Percentiles rank a stretch among this genome's conserved stretches.
phyloP scores from a whole-genome alignment of 2,888 invertebrate genomes.

The Xylota sylvarum region DNA sequence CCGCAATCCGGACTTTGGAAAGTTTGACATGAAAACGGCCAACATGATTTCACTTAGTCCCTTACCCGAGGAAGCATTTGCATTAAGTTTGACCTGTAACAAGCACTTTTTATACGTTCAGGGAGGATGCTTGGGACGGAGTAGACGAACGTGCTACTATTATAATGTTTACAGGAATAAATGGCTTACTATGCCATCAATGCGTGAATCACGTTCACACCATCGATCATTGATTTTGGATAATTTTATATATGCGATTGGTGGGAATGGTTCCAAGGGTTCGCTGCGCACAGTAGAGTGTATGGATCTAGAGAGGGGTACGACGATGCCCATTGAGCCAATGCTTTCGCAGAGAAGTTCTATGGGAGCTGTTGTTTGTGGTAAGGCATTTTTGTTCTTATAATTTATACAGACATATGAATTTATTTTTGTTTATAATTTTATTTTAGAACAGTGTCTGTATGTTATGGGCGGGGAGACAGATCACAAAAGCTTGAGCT shows the following conservation, averaged over 20 bases:
- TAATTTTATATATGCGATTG: conserved; percentile 79
- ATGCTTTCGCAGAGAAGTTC: conserved; percentile 80
- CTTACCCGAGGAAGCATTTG: conserved; percentile 79
- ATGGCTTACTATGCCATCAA: conserved; percentile 78
- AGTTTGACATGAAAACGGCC: conserved; percentile 78
- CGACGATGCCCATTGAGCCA: conserved; percentile 78
- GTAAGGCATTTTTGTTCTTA: conserved; percentile 51
- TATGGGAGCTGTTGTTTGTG: conserved; percentile 80
- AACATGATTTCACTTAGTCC: conserved; percentile 78
- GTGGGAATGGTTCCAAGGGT: conserved; percentile 79
- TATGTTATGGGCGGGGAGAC: conserved; percentile 82
- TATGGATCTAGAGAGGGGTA: conserved; percentile 79
- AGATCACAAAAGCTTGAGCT: conserved; percentile 79
- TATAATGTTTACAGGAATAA: conserved; percentile 80
- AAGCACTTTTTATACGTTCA: conserved; percentile 80
- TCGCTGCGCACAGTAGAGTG: conserved; percentile 79
- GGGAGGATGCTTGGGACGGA: conserved; percentile 79
- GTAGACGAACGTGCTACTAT: conserved; percentile 79
- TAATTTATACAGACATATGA: background rate
- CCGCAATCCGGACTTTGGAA: conserved; percentile 78
- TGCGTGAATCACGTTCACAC: conserved; percentile 79
- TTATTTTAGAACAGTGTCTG: conserved; percentile 77
- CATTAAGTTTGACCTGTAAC: conserved; percentile 79
- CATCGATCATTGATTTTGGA: conserved; percentile 80
- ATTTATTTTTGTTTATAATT: background rate